Conservation (phyloP, 2,888 invertebrate genomes). For the Hoplodrina ambigua region DNA sequence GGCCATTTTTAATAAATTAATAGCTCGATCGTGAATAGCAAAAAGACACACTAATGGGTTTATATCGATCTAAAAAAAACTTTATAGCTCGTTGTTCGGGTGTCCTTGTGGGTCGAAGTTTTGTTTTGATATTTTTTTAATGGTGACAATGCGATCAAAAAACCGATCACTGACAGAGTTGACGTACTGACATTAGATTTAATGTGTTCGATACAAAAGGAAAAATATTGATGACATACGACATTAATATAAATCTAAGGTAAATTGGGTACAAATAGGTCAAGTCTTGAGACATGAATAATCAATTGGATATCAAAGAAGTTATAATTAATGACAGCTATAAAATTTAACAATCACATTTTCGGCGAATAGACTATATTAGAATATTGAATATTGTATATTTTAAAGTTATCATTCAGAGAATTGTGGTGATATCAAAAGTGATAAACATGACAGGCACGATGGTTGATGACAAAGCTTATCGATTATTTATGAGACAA, state of each 20-base stretch:
- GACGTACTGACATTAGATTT: slow-evolving; percentile 45
- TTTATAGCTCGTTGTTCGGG: slow-evolving; percentile 52
- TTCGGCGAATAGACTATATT: slow-evolving; percentile 58
- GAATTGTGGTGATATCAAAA: slow-evolving; percentile 61
- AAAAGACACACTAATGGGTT: slow-evolving; percentile 64
- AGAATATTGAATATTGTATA: slow-evolving; percentile 62
- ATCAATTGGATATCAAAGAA: slow-evolving; percentile 60
- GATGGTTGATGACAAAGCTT: slow-evolving; percentile 64
- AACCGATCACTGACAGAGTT: slow-evolving; percentile 33
- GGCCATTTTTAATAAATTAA: slow-evolving; percentile 68
- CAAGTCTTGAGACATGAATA: slow-evolving; percentile 60
- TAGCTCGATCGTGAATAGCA: slow-evolving; percentile 67
- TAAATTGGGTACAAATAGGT: slow-evolving; percentile 63
- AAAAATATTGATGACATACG: slow-evolving; percentile 49
- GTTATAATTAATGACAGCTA: slow-evolving; percentile 61
- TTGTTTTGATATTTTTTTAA: slow-evolving; percentile 47
- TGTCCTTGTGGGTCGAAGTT: slow-evolving; percentile 53
- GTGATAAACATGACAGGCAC: slow-evolving; percentile 62
- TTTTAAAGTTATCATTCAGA: slow-evolving; percentile 59
- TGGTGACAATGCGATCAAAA: slow-evolving; percentile 45
- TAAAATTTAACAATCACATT: slow-evolving; percentile 66
- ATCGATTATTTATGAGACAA: slow-evolving; percentile 70
- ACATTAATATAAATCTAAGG: slow-evolving; percentile 52
- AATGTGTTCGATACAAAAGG: slow-evolving; percentile 41
- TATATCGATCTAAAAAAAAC: slow-evolving; percentile 54